phyloP scores from a whole-genome alignment of 2,113 vertebrate genomes.

The Polyodon spathula region DNA sequence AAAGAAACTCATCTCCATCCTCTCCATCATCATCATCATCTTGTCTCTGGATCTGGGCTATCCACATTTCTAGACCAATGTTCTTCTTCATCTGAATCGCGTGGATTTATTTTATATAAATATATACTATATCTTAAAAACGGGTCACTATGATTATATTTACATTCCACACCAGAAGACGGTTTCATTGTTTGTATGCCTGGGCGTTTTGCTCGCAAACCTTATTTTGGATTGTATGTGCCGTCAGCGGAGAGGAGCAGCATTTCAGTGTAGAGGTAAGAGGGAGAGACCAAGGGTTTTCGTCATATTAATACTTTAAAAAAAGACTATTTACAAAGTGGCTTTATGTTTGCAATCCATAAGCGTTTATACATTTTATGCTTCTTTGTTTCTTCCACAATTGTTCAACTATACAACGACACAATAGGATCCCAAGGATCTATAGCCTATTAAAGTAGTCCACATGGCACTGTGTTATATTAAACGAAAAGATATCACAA shows the following conservation, averaged over 20 bases:
- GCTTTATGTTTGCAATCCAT: too few relatives aligned
- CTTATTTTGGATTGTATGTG: conserved; percentile 77
- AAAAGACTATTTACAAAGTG: background rate
- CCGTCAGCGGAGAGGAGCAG: conserved; percentile 75
- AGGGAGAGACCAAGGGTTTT: conserved; percentile 12
- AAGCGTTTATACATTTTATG: too few relatives aligned
- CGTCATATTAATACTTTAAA: conserved; percentile 25
- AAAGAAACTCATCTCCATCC: conserved; percentile 27
- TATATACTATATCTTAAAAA: conserved; percentile 9
- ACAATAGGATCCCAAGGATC: too few relatives aligned
- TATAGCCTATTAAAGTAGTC: too few relatives aligned
- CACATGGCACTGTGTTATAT: too few relatives aligned
- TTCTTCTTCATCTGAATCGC: conserved; percentile 41
- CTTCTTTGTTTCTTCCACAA: too few relatives aligned
- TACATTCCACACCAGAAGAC: conserved; percentile 59
- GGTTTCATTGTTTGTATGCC: conserved; percentile 50
- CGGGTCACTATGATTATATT: conserved; percentile 78
- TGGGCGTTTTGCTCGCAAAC: conserved; percentile 75
- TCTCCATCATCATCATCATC: conserved; percentile 27
- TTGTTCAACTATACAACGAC: too few relatives aligned
- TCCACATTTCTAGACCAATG: conserved; percentile 34
- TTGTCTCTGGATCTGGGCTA: conserved; percentile 6
- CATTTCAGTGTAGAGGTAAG: conserved; percentile 97
- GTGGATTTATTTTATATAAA: conserved; percentile 33
- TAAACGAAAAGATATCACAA: too few relatives aligned